phyloP scores from a whole-genome alignment of 2,888 invertebrate species.

The Aspidapion aeneum region DNA sequence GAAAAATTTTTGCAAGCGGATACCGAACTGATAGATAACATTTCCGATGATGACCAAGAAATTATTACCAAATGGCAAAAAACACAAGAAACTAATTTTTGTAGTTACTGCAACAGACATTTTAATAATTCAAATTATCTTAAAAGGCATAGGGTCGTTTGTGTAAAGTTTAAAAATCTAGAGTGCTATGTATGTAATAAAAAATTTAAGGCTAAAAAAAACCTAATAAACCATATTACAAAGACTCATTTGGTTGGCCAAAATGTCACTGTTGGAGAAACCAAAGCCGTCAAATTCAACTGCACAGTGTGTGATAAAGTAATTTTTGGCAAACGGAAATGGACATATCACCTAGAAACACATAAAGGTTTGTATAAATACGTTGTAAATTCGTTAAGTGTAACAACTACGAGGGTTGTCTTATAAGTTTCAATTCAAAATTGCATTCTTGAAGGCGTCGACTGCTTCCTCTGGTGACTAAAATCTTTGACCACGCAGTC shows the following conservation, averaged over 20 bases:
- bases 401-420: background rate
- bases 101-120: background rate
- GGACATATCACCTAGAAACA: conserved; percentile 18
- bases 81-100: background rate
- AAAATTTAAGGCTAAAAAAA: background rate
- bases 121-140: background rate
- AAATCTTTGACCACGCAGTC: no score
- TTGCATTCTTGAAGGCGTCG: no score
- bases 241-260: background rate
- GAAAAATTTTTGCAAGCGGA: no score
- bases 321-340: conserved; percentile 4
- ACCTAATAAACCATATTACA: background rate
- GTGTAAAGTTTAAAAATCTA: background rate
- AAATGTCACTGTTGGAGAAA: background rate
- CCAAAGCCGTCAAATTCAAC: background rate
- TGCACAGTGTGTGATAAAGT: conserved; percentile 13
- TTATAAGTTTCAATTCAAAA: no score
- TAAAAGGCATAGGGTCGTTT: background rate
- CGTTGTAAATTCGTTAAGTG: no score
- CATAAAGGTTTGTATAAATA: conserved; percentile 17
- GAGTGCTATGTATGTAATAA: background rate
- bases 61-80: background rate
- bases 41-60: background rate
- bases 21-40: background rate
- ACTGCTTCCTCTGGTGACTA: no score